Conservation (phyloP, 2,888 invertebrate species). For the Diabrotica balteata region DNA sequence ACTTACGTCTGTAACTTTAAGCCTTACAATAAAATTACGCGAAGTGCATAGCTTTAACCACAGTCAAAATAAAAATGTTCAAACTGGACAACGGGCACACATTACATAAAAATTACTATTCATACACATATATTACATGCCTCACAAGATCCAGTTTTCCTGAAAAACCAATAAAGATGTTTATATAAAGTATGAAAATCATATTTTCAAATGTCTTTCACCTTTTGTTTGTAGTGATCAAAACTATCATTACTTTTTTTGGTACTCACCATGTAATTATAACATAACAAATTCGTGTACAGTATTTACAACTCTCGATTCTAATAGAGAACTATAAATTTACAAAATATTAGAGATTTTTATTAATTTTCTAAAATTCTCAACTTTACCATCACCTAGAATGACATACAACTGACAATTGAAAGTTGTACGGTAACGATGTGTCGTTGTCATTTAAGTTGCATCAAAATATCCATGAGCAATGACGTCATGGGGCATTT, state of each 20-base stretch:
- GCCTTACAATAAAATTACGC: conserved; percentile 5
- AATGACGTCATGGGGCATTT: no score
- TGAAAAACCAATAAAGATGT: conserved; percentile 29
- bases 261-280: conserved; percentile 54
- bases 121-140: conserved; percentile 30
- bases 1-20: conserved; percentile 8
- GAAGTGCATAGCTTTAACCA: conserved; percentile 6
- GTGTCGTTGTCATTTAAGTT: neutral
- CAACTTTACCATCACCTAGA: conserved; percentile 54
- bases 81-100: conserved; percentile 27
- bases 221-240: conserved; percentile 52
- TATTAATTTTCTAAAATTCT: conserved; percentile 53
- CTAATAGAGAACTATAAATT: conserved; percentile 54
- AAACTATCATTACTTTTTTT: conserved; percentile 30
- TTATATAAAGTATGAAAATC: conserved; percentile 32
- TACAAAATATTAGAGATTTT: conserved; percentile 48
- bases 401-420: conserved; percentile 50
- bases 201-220: conserved; percentile 50
- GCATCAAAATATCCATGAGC: no score
- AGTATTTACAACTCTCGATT: conserved; percentile 49
- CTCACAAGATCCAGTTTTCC: conserved; percentile 22
- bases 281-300: conserved; percentile 55
- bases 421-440: conserved; percentile 1
- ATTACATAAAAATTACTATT: conserved; percentile 28
- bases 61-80: conserved; percentile 27